Conservation (phyloP, 1,140 invertebrate species). For the Heliconius eleuchia region DNA sequence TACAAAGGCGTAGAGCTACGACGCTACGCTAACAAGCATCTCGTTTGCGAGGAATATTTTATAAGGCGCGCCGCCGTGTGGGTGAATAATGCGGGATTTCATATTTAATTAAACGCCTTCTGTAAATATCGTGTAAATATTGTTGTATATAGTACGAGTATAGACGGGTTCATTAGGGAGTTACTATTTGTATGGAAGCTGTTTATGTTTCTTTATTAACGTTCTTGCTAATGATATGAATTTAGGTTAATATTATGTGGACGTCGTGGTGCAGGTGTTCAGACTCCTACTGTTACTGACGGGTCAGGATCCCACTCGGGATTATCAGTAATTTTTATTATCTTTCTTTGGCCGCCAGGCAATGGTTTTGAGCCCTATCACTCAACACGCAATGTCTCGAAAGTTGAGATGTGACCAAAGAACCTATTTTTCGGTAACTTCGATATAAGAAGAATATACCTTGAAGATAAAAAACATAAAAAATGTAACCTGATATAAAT, state of each 20-base stretch:
- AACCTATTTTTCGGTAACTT: too few relatives aligned
- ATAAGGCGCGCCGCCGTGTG: constrained; percentile 10
- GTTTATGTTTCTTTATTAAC: not conserved
- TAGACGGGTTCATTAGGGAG: not conserved
- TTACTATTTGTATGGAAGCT: not conserved
- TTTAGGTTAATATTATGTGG: not conserved
- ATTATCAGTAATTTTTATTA: too few relatives aligned
- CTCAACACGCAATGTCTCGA: too few relatives aligned
- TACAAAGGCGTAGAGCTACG: constrained; percentile 13
- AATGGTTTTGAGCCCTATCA: too few relatives aligned
- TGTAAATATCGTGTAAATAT: constrained; percentile 9
- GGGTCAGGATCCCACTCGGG: too few relatives aligned
- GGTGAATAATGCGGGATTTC: constrained; percentile 13
- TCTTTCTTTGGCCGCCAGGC: too few relatives aligned
- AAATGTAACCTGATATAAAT: too few relatives aligned
- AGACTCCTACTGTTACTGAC: too few relatives aligned
- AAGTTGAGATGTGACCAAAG: too few relatives aligned
- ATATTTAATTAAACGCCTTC: constrained; percentile 8
- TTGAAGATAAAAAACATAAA: too few relatives aligned
- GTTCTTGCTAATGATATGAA: not conserved
- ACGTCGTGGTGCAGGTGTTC: too few relatives aligned
- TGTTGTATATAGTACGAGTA: not conserved
- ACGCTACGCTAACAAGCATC: constrained; percentile 14
- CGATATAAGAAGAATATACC: too few relatives aligned
- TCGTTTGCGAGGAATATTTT: constrained; percentile 15